Base-by-base conservation (phyloP, 2,797 vertebrate genomes). In the Todus mexicanus region DNA sequence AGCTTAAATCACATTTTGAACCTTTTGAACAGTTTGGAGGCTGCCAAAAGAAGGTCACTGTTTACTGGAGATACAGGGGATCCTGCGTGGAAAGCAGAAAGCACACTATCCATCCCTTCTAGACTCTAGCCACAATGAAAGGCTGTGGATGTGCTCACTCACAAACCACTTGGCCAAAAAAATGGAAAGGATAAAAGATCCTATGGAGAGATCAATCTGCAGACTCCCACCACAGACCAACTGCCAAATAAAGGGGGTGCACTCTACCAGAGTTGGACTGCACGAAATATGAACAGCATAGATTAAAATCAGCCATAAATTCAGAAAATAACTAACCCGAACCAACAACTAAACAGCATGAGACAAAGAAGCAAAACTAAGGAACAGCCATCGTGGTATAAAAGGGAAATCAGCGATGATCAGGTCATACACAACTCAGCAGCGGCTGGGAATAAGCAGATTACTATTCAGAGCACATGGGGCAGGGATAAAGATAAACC, bases 401-500 rank as follows among this genome's bases (percentile, higher is more conserved):
- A 82, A 66, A 31, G 42, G 53, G 68, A 51, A 75, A 45, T 25
- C 40, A 12, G 68, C 40, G 33, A 57, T 29, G 71, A 26, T 74
- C 31, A 25, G 76, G 56, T 56, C 73, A 71, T 2, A 11, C 71
- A 70, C 38, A 68, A 22, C 45, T 54, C 59, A 4, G 21, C 61
- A 26, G 54, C 0, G 3, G 18, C 7, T 14, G 27, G 53, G 57
- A 86, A 51, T 56, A 80, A 88, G 88, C 69, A 87, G 92, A 93
- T 93, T 93, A 83, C 50, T 87, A 90, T 92, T 93, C 90, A 80
- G 69, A 94, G 90, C 93, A 92, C 85, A 94, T 6, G 74, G 35
- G 37, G 50, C 73, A 42, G 20, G 88, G 88, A 78, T 91, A 71
- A 87, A 74, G 71, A 71, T 84, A 88, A 87, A 69, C 26, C 81